phyloP scores from a whole-genome alignment of 2,888 invertebrate genomes.

The Gymnocheta viridis region DNA sequence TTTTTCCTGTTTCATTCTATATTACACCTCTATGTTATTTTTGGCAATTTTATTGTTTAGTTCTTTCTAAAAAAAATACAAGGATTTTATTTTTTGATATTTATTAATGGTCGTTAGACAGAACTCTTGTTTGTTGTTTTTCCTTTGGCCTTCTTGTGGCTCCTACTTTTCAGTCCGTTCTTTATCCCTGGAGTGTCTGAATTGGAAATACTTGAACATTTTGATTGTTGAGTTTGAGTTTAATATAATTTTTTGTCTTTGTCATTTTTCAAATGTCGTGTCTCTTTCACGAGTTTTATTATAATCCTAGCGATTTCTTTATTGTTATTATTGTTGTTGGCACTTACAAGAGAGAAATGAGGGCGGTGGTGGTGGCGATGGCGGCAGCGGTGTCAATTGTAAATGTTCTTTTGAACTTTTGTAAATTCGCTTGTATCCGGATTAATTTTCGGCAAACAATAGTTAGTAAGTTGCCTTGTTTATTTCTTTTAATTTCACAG shows the following conservation, averaged over 20 bases:
- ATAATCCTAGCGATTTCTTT: conserved; percentile 58
- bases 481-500: conserved; percentile 68
- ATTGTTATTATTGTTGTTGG: conserved; percentile 48
- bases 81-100: conserved; percentile 31
- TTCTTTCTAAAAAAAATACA: background rate
- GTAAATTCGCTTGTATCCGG: conserved; percentile 71
- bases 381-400: conserved; percentile 36
- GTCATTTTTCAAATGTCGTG: conserved; percentile 55
- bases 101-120: conserved; percentile 58
- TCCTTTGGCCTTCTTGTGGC: background rate
- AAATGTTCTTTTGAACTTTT: conserved; percentile 65
- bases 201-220: conserved; percentile 64
- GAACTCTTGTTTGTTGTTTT: conserved; percentile 19
- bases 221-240: conserved; percentile 45
- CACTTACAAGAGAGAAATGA: background rate
- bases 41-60: conserved; percentile 63
- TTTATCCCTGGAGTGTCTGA: conserved; percentile 56
- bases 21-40: conserved; percentile 45
- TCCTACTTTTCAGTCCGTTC: background rate
- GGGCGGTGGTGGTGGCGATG: background rate
- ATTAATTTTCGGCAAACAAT: conserved; percentile 71
- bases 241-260: conserved; percentile 20
- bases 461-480: conserved; percentile 66
- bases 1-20: background rate
- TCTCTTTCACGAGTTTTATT: conserved; percentile 52